phyloP scores from a whole-genome alignment of 2,113 vertebrate species.

The Mesocricetus auratus region DNA sequence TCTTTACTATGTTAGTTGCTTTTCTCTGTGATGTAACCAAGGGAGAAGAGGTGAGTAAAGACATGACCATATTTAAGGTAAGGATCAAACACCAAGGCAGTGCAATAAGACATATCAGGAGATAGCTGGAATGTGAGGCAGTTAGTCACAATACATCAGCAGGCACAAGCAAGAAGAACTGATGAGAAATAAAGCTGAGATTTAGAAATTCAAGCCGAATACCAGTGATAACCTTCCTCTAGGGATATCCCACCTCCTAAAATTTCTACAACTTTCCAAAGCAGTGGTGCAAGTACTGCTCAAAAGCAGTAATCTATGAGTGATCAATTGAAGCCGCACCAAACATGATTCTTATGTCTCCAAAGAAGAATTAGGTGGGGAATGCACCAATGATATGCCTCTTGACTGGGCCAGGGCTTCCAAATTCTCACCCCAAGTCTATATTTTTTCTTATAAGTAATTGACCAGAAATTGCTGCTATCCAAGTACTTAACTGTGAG shows the following conservation, averaged over 20 bases:
- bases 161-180: background rate
- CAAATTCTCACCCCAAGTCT: background rate
- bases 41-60: background rate
- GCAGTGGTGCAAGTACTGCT: background rate
- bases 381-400: accelerated
- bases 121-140: background rate
- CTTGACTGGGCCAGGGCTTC: background rate
- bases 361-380: background rate
- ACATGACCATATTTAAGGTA: no score
- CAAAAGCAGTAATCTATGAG: background rate
- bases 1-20: background rate
- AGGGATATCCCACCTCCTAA: background rate
- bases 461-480: background rate
- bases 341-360: background rate
- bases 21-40: background rate
- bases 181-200: background rate
- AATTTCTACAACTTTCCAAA: background rate
- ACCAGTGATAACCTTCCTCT: background rate
- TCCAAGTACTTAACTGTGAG: accelerated
- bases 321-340: no score
- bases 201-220: background rate
- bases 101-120: no score
- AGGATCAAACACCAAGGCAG: background rate
- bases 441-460: background rate
- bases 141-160: background rate